Evolutionary conservation across 2,797 vertebrate species (phyloP).

Genomic region (Enteromius trimaculatus): DNA sequence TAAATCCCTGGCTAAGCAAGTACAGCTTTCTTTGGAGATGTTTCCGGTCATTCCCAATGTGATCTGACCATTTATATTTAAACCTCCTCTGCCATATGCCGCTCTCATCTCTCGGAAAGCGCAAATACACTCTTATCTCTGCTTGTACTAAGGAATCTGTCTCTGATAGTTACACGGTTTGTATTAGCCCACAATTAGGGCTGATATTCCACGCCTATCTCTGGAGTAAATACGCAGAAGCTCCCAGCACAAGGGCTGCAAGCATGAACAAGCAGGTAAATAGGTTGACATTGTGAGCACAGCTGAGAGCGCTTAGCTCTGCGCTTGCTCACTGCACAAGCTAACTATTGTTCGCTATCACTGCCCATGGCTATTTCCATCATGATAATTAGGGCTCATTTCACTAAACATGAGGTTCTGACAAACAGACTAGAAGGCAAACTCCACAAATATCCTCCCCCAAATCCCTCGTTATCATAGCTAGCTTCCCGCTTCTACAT

Average conservation of each 20-base stretch:
- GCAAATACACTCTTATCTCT: slow-evolving; percentile 43
- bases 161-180: slow-evolving; percentile 61
- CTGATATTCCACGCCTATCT: slow-evolving; percentile 73
- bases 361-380: slow-evolving; percentile 72
- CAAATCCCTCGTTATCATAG: slow-evolving; percentile 33
- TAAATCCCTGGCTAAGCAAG: neutral
- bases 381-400: slow-evolving; percentile 78
- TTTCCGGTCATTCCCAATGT: neutral
- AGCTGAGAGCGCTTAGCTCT: slow-evolving; percentile 83
- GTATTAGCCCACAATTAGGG: slow-evolving; percentile 70
- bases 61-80: slow-evolving; percentile 13
- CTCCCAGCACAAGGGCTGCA: slow-evolving; percentile 62
- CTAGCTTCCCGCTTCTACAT: neutral
- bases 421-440: slow-evolving; percentile 58
- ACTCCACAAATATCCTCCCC: slow-evolving; percentile 24
- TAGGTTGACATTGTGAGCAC: slow-evolving; percentile 78
- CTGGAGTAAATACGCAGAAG: slow-evolving; percentile 70
- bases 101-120: slow-evolving; percentile 15
- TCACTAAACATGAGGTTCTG: slow-evolving; percentile 70
- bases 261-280: slow-evolving; percentile 72
- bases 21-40: neutral
- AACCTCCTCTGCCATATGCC: slow-evolving; percentile 37
- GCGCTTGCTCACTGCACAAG: slow-evolving; percentile 70
- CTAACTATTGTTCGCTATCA: slow-evolving; percentile 72
- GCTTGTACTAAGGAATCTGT: slow-evolving; percentile 59